Base-by-base conservation (phyloP, 2,797 vertebrate genomes). In the Oreochromis mossambicus region DNA sequence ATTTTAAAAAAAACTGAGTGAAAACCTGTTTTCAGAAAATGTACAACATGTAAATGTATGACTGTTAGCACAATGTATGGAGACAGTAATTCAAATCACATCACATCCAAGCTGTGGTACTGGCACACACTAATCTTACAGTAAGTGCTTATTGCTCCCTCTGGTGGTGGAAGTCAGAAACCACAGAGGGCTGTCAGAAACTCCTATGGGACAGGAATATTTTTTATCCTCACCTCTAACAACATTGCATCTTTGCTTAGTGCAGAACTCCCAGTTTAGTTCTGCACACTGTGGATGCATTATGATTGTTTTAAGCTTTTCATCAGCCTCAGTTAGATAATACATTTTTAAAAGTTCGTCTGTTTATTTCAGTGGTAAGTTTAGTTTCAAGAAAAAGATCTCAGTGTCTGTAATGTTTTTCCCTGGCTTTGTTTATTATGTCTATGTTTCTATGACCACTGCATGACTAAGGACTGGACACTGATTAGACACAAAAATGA, bases 111-210 rank as follows among this genome's bases (percentile, higher is more conserved):
- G 10, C 26, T 46, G 19, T 21, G 51, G n/a, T 54, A 21, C 8
- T 24, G n/a, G 34, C 15, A 46, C 43, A 73, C 24, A 48, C 24
- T 48, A 29, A 29, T 32, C 68, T 73, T 73, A 73, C 68, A 73
- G 24, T 7, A 29, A 73, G 14, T 50, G 34, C 7, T 24, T 66
- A 66, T 73, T 86, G 77, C 87, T 55, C 94, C 94, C 90, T 91
- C 96, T 96, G 82, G 81, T 88, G 95, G 88, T 55, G 29, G 9
- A 83, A 86, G 46, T 11, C 2, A 66, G 24, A 79, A 87, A 14
- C 10, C 32, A 84, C 32, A 3, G 7, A 51, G 9, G 6, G 10
- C 3, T 32, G 12, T 46, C 2, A 78, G 4, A 10, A 8, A 26
- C 11, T 34, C 8, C 1, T 55, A 36, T 32, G 15, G 9, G 10